Evolutionary conservation across 2,888 invertebrate species (phyloP).

Genomic region (Nemurella pictetii): DNA sequence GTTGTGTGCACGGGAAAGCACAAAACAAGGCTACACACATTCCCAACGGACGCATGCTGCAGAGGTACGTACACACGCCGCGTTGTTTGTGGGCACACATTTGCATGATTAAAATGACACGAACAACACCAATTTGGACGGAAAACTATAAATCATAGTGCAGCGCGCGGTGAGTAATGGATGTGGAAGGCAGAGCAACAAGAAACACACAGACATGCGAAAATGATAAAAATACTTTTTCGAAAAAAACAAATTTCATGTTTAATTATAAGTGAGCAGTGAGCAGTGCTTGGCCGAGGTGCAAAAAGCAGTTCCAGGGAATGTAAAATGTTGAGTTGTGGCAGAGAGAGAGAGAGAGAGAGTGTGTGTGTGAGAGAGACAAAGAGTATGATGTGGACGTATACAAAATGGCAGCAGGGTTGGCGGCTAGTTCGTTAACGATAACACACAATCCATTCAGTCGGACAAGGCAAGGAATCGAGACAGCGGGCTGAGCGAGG

Average conservation of each 20-base stretch:
- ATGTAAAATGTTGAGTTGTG: neutral
- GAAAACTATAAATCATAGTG: neutral
- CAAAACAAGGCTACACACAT: neutral
- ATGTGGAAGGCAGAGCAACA: neutral
- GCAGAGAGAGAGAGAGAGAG: too few species aligned
- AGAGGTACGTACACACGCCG: too few species aligned
- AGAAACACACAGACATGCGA: neutral
- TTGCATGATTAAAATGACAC: neutral
- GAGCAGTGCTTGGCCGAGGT: conserved; percentile 21
- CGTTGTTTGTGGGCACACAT: neutral
- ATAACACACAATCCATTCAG: neutral
- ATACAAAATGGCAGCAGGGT: neutral
- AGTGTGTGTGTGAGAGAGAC: too few species aligned
- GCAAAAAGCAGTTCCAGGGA: neutral
- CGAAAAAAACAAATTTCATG: neutral
- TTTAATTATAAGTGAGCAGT: conserved; percentile 16
- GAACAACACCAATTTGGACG: neutral
- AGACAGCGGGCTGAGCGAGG: too few species aligned
- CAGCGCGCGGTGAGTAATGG: neutral
- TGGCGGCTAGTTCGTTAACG: neutral
- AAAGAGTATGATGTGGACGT: neutral
- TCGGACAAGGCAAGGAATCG: neutral
- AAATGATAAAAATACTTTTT: neutral
- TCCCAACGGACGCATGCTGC: neutral
- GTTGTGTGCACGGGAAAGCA: neutral